Evolutionary conservation across 2,888 invertebrate species (phyloP), one percentile per base, ranked within the genome.

Genomic region (Galerucella calmariensis): DNA sequence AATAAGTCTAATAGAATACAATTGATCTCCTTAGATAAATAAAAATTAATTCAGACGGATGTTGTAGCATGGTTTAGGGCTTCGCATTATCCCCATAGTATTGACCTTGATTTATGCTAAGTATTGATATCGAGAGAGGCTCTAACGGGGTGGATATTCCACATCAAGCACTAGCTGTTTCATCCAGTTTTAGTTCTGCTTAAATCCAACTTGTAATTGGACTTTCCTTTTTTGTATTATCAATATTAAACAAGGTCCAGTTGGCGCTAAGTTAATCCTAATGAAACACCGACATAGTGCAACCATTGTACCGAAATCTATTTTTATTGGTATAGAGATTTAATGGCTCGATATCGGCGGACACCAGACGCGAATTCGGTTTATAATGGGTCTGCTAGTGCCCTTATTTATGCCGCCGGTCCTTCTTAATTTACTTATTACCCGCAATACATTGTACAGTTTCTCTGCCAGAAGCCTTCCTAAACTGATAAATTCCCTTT

Each of bases 341-440:
- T 83, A 83, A 83, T 82, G 81, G 82, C 79, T 70, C 79, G 77
- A 79, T 82, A 82, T 82, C 82, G 83, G 80, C 79, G 74, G 75
- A 78, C 76, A 78, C 80, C 82, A 82, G 82, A 81, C 82, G 80
- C 82, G 81, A 82, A 78, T 78, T 76, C 72, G 71, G 75, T 72
- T 74, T 77, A 78, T 80, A 79, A 75, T 77, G 73, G 74, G 69
- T 53, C 77, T 75, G 74, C 78, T 72, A 79, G 78, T 73, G 77
- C 73, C 77, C 76, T 79, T 81, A 81, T 81, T 81, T 81, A 81
- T 81, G 81, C 75, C 74, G 76, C 63, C 75, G 75, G 77, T 78
- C 79, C 80, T 79, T 81, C 79, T 80, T 80, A 81, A 80, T 81
- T 80, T 79, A 81, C 80, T 80, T 81, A 81, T 81, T 80, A 80